Base-by-base conservation (phyloP, 2,113 vertebrate genomes). In the Osmerus eperlanus region DNA sequence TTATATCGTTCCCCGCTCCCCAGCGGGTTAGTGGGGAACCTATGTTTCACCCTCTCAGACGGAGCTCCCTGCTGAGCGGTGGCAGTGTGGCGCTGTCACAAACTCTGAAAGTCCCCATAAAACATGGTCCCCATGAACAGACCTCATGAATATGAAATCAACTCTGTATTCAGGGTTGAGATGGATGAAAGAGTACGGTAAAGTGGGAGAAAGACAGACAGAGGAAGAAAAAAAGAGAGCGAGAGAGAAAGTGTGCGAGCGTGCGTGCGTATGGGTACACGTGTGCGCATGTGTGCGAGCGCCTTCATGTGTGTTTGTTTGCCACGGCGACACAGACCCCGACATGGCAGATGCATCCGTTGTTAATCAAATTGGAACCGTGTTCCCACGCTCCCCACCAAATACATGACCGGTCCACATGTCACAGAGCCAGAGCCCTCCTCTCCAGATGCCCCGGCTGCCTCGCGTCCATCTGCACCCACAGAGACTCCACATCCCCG, bases 381-480 rank as follows among this genome's bases (percentile, higher is more conserved):
- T 74, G 84, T 85, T 85, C 81, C 84, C 81, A 76, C 53, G 68
- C 80, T 75, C 72, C 71, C 53, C 73, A 25, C 72, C 71, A 71
- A 81, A 82, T 71, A 83, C 85, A 88, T 78, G 82, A 78, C 70
- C 68, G 53, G 2, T 59, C 73, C 63, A 71, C 14, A 55, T 67
- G 71, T 80, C 79, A 85, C 83, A 76, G 78, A 68, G 73, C 72
- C 81, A 36, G 5, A 75, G 79, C 79, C 79, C 74, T 73, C 47
- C 58, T 86, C 83, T 85, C 78, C 70, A 79, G 78, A 80, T 77
- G 71, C 75, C 9, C 67, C 54, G 36, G 53, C 68, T 71, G 54
- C 67, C 47, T 73, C 55, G 61, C 66, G 51, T 81, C 75, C 59
- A 62, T 54, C 82, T 55, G 7, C 29, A 66, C 75, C 52, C 14